Evolutionary conservation across 2,888 invertebrate species (phyloP), one percentile per base, ranked within the genome.

Genomic region (Callosobruchus maculatus): DNA sequence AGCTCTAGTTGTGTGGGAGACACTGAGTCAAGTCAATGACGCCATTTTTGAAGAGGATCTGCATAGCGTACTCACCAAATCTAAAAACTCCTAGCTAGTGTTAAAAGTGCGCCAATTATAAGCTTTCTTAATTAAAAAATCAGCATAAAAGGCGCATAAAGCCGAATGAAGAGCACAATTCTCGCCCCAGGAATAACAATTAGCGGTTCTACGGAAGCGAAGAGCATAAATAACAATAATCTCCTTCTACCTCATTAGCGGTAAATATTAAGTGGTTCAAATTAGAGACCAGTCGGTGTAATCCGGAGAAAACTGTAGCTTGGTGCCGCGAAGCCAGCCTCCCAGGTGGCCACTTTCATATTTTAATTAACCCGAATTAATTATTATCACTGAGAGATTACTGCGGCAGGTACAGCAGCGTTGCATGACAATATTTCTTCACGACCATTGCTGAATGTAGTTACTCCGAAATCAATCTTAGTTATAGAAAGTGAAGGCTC

Each of bases 341-440:
- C 85, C 85, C 85, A 82, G 82, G 84, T 84, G 85, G 80, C 84
- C 82, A 81, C 84, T 86, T 85, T 83, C 72, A 83, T 84, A 82
- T 86, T 86, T 86, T 85, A 85, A 86, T 86, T 85, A 85, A 83
- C 82, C 83, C 80, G 82, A 83, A 84, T 84, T 85, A 84, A 84
- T 85, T 84, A 84, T 85, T 84, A 83, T 82, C 79, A 79, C 80
- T 81, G 79, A 78, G 80, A 81, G 82, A 83, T 84, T 84, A 83
- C 83, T 82, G 81, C 79, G 81, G 49, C 49, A 49, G 79, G 49
- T 49, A 49, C 49, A 49, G 49, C 18, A 49, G 49, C 49, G 49
- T 18, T 49, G 1, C 13, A 49, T 49, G 13, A 49, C 30, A 30
- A 30, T 30, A 9, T 30, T 30, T n/a, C n/a, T n/a, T n/a, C n/a